phyloP scores from a whole-genome alignment of 2,797 vertebrate species.

The Notolepis coatsorum region DNA sequence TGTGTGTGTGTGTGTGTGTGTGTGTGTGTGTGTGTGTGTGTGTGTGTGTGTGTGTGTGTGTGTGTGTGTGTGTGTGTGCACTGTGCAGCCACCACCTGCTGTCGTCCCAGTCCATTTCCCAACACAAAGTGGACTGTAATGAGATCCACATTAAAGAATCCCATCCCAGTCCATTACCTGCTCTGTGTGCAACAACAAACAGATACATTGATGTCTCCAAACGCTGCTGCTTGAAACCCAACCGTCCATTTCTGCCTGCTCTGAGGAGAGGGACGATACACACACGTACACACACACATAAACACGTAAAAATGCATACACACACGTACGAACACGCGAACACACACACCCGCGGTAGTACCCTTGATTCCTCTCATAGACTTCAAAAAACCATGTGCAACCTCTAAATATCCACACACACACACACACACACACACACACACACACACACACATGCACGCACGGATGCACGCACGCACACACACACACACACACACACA shows the following conservation, averaged over 20 bases:
- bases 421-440: conserved; percentile 17
- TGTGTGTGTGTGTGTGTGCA: not conserved
- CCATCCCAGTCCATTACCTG: conserved; percentile 35
- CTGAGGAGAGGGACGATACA: conserved; percentile 19
- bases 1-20: not conserved
- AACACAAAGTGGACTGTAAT: conserved; percentile 50
- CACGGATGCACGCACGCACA: conserved; percentile 2
- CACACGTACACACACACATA: conserved; percentile 20
- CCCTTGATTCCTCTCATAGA: conserved; percentile 9
- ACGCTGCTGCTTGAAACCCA: not conserved
- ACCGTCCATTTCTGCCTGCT: conserved; percentile 12
- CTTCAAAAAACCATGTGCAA: conserved; percentile 37
- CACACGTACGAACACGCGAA: not conserved
- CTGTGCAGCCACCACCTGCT: conserved; percentile 42
- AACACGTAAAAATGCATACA: not conserved
- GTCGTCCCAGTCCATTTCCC: conserved; percentile 53
- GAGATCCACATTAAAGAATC: conserved; percentile 39
- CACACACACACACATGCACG: conserved; percentile 1
- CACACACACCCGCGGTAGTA: conserved; percentile 3
- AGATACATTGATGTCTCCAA: not conserved
- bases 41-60: not conserved
- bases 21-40: conserved; percentile 8
- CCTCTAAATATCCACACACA: conserved; percentile 10
- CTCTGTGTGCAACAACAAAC: conserved; percentile 9
- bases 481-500: conserved; percentile 12